Evolutionary conservation across 2,888 invertebrate genomes (phyloP).

Genomic region (Epinotia nisella): DNA sequence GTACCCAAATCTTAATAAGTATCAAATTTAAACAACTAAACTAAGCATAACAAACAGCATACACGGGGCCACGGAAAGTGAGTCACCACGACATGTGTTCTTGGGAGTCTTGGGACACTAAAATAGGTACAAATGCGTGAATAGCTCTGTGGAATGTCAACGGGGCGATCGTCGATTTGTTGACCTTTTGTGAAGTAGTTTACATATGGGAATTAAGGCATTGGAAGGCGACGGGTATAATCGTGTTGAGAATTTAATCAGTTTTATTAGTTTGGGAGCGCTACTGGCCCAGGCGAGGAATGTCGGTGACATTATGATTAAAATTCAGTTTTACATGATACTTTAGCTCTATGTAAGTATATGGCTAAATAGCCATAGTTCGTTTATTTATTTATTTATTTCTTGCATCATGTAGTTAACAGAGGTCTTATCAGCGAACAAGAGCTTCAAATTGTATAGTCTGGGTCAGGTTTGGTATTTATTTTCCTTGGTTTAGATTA

Average conservation of each 20-base stretch:
- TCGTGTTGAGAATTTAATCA: slow-evolving; percentile 28
- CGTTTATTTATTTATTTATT: no score
- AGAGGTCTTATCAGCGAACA: no score
- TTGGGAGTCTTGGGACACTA: slow-evolving; percentile 52
- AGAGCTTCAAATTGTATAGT: no score
- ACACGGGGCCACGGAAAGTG: slow-evolving; percentile 51
- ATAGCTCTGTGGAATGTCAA: slow-evolving; percentile 64
- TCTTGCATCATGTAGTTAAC: no score
- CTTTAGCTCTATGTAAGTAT: background rate
- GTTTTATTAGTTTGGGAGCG: background rate
- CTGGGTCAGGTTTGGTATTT: no score
- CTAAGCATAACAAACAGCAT: no score
- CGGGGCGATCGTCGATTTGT: slow-evolving; percentile 64
- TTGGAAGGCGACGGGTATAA: slow-evolving; percentile 28
- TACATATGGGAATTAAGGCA: slow-evolving; percentile 51
- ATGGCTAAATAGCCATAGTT: no score
- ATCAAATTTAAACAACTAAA: background rate
- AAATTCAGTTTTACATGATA: background rate
- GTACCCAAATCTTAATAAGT: background rate
- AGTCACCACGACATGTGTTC: slow-evolving; percentile 50
- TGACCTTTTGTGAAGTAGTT: slow-evolving; percentile 67
- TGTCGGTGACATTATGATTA: background rate
- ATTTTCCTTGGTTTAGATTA: no score
- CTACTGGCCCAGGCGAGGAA: background rate
- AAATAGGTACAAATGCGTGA: slow-evolving; percentile 54